These are phyloP conservation scores for Spea multiplicata DNA, from an alignment of 2,113 vertebrate genomes.

Conservation along the genomic window DNA sequence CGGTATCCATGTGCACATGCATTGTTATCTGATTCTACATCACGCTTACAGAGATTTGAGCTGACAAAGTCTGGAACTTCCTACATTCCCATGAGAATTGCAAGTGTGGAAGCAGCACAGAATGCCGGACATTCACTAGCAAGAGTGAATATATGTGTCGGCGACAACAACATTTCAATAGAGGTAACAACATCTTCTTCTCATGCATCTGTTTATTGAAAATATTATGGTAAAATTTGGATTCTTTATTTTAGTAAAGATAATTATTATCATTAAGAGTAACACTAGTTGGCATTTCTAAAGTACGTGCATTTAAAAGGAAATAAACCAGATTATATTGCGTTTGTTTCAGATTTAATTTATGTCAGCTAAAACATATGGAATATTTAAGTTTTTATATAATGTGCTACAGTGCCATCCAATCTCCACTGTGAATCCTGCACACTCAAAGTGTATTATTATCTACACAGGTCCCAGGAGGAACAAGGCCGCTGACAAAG, in stretches of 20 bases:
- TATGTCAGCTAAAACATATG: too few species aligned
- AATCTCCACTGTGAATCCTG: too few species aligned
- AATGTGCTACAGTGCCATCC: too few species aligned
- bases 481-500: slow-evolving; percentile 63
- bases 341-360: too few species aligned
- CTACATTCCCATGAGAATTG: slow-evolving; percentile 60
- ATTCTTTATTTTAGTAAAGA: too few species aligned
- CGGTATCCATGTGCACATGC: neutral
- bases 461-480: slow-evolving; percentile 77
- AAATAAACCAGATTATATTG: too few species aligned
- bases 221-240: too few species aligned
- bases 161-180: slow-evolving; percentile 73
- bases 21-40: neutral
- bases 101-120: slow-evolving; percentile 59
- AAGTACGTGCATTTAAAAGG: too few species aligned
- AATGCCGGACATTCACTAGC: slow-evolving; percentile 61
- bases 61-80: slow-evolving; percentile 69
- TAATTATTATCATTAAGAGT: too few species aligned
- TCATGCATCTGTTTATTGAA: neutral
- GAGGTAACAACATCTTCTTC: slow-evolving; percentile 68
- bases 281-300: too few species aligned
- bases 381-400: too few species aligned
- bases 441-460: neutral
- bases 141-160: slow-evolving; percentile 71
- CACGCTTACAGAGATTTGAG: slow-evolving; percentile 79